phyloP scores from a whole-genome alignment of 1,140 invertebrate genomes.

The Xylocopa sonorina region DNA sequence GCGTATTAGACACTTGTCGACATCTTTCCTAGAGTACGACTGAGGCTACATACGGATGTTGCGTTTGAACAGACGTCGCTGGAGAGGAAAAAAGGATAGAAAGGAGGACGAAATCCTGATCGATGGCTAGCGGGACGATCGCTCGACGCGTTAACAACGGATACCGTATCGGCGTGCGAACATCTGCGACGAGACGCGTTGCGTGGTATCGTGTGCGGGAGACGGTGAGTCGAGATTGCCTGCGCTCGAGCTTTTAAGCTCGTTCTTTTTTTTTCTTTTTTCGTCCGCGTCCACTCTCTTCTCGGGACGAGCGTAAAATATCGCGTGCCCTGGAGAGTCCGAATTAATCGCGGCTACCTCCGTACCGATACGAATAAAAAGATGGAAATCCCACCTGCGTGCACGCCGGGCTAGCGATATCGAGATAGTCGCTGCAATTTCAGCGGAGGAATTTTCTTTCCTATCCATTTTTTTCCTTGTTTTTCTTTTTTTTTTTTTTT shows the following conservation, averaged over 20 bases:
- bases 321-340: background rate
- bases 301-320: constrained; percentile 10
- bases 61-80: background rate
- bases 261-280: background rate
- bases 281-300: background rate
- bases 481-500: constrained; percentile 1
- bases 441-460: background rate
- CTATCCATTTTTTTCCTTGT: no score
- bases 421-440: background rate
- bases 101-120: constrained; percentile 13
- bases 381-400: background rate
- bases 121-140: constrained; percentile 1
- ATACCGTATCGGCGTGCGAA: constrained; percentile 32
- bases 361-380: constrained; percentile 21
- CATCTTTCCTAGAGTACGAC: constrained; percentile 31
- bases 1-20: constrained; percentile 44
- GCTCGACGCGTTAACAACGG: no score
- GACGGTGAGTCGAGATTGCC: background rate
- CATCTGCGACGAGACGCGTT: constrained; percentile 20
- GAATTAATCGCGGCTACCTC: constrained; percentile 29
- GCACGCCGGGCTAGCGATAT: background rate
- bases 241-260: background rate
- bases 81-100: no score
- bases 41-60: background rate
- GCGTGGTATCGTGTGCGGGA: background rate